Conservation (phyloP, 2,888 invertebrate genomes). For the Mycalesis mineus region DNA sequence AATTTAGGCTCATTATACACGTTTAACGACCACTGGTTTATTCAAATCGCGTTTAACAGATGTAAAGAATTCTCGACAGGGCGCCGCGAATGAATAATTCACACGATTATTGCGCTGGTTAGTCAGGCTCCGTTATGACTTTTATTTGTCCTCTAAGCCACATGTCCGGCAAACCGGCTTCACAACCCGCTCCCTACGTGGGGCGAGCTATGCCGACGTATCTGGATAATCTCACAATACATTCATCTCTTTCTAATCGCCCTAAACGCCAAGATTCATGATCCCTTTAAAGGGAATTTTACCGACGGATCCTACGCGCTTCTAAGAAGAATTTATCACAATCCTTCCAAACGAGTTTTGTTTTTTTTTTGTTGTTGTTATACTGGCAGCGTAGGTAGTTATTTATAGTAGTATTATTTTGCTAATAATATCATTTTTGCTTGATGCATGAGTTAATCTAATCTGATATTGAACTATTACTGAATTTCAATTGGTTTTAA, state of each 20-base stretch:
- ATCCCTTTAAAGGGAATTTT: constrained; percentile 59
- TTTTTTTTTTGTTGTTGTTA: constrained; percentile 20
- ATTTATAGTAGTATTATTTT: constrained; percentile 10
- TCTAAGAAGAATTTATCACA: constrained; percentile 64
- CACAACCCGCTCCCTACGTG: constrained; percentile 45
- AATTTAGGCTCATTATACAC: constrained; percentile 21
- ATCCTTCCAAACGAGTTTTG: constrained; percentile 51
- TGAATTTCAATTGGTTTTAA: no score
- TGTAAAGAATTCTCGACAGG: constrained; percentile 37
- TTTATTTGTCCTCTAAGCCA: constrained; percentile 60
- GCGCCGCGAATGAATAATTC: constrained; percentile 54
- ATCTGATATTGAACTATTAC: no score
- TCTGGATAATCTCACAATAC: constrained; percentile 57
- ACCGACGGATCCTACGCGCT: constrained; percentile 63
- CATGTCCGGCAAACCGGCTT: constrained; percentile 51
- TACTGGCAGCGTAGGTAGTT: constrained; percentile 21
- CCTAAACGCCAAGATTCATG: constrained; percentile 60
- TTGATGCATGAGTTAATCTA: not conserved
- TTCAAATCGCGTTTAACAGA: constrained; percentile 31
- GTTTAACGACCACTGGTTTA: constrained; percentile 20
- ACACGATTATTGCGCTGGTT: constrained; percentile 49
- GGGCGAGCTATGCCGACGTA: constrained; percentile 43
- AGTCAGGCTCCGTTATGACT: constrained; percentile 63
- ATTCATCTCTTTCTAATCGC: constrained; percentile 55
- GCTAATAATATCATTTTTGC: not conserved